Evolutionary conservation across 2,113 vertebrate genomes (phyloP).

Genomic region (Terrapene triunguis): DNA sequence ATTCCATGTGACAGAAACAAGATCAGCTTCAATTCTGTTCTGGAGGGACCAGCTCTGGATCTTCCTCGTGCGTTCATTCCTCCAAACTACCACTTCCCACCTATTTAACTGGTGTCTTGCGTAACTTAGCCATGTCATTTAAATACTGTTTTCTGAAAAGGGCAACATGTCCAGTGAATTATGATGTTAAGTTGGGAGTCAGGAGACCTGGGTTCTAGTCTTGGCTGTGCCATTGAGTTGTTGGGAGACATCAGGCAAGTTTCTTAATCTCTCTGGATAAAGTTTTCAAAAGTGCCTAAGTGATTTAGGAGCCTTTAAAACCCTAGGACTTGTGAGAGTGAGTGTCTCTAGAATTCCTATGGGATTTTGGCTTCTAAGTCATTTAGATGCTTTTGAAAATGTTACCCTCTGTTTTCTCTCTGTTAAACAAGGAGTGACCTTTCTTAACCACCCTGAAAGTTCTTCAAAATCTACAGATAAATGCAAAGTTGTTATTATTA

Average conservation of each 20-base stretch:
- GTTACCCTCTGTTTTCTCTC: fast-evolving
- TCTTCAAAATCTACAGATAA: neutral
- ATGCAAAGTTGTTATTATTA: fast-evolving
- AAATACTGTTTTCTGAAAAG: neutral
- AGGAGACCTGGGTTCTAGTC: neutral
- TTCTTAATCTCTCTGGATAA: neutral
- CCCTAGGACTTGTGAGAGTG: neutral
- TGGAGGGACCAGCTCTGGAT: neutral
- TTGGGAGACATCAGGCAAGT: neutral
- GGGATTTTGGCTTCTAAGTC: neutral
- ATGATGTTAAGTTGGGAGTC: neutral
- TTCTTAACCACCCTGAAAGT: neutral
- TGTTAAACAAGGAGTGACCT: too few relatives aligned
- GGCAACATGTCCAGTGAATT: neutral
- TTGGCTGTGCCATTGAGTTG: neutral
- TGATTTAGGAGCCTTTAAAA: neutral
- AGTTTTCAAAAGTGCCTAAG: neutral
- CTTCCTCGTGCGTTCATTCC: neutral
- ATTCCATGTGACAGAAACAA: neutral
- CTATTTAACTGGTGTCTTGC: neutral
- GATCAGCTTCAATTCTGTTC: neutral
- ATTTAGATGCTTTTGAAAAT: neutral
- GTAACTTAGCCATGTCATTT: neutral
- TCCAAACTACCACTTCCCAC: neutral
- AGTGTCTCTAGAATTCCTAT: neutral